Conservation (phyloP, 1,140 invertebrate species). For the Phthorimaea operculella region DNA sequence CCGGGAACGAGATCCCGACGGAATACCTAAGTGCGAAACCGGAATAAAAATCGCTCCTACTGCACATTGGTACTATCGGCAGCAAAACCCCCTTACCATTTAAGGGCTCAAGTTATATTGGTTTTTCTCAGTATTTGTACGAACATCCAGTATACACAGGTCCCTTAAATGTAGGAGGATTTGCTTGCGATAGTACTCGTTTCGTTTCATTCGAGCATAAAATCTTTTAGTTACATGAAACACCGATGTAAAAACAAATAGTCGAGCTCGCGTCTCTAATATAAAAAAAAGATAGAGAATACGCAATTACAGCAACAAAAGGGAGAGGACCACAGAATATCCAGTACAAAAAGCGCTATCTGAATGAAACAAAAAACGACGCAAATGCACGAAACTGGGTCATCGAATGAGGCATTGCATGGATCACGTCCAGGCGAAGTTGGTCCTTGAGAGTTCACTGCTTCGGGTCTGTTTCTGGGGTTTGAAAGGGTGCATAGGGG, state of each 20-base stretch:
- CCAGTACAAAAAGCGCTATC: slow-evolving; percentile 33
- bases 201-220: too few relatives aligned
- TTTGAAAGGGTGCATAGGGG: slow-evolving; percentile 15
- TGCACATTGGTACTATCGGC: too few relatives aligned
- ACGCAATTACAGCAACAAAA: slow-evolving; percentile 47
- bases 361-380: slow-evolving; percentile 35
- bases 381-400: slow-evolving; percentile 48
- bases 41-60: too few relatives aligned
- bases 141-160: too few relatives aligned
- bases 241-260: slow-evolving; percentile 8
- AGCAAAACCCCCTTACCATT: too few relatives aligned
- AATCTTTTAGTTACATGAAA: not conserved
- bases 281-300: slow-evolving; percentile 21
- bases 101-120: too few relatives aligned
- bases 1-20: too few relatives aligned
- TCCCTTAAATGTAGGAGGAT: too few relatives aligned
- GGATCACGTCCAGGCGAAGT: slow-evolving; percentile 25
- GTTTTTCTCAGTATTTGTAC: too few relatives aligned
- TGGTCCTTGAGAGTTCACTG: slow-evolving; percentile 21
- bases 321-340: slow-evolving; percentile 17
- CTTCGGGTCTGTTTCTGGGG: not conserved
- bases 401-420: slow-evolving; percentile 44
- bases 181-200: too few relatives aligned
- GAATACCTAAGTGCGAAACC: too few relatives aligned
- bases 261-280: slow-evolving; percentile 9